Evolutionary conservation across 92 coral and sea anemone species (phyloP), one percentile per base, ranked within the genome.

Genomic region (Parazoanthus swiftii): DNA sequence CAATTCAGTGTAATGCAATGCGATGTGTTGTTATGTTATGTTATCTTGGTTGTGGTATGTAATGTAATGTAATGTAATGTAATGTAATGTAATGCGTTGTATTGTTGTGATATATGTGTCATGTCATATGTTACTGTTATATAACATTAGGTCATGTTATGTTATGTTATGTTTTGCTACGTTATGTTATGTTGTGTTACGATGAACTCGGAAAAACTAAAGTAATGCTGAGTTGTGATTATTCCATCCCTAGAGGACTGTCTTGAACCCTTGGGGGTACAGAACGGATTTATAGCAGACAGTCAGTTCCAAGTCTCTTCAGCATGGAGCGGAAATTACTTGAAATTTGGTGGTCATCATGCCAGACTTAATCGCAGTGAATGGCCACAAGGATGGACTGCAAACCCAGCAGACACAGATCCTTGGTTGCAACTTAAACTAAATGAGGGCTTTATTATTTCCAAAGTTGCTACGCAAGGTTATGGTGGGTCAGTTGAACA

Each of bases 361-460:
- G 94, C 94, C 39, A 81, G 94, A 66, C 91, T 91, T 26, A 93
- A 91, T 80, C 85, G 91, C 46, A 86, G 82, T 79, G 77, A 91
- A 43, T 93, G 92, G 94, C 96, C 96, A 16, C 94, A 91, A 66
- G 96, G 96, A 6, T 93, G 96, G 96, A 93, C 94, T 18, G 94
- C 96, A 16, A 81, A 72, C 58, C 89, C 70, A 39, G 79, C 86
- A 33, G 96, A 93, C 80, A 71, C 29, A 42, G 18, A 81, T 89
- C 43, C 82, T 93, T 70, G 81, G 51, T 11, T 48, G 6, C 51
- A 48, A 48, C 51, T 48, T 48, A 48, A 11, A 10, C 11, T 48
- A 48, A 6, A 85, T 4, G 89, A 82, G 66, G 90, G 79, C 20
- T 83, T 76, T 59, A 85, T 93, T 38, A 78, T 93, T 26, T 91